These are phyloP conservation scores for Neoaliturus tenellus DNA, from an alignment of 2,888 invertebrate species.

Conservation along the genomic window DNA sequence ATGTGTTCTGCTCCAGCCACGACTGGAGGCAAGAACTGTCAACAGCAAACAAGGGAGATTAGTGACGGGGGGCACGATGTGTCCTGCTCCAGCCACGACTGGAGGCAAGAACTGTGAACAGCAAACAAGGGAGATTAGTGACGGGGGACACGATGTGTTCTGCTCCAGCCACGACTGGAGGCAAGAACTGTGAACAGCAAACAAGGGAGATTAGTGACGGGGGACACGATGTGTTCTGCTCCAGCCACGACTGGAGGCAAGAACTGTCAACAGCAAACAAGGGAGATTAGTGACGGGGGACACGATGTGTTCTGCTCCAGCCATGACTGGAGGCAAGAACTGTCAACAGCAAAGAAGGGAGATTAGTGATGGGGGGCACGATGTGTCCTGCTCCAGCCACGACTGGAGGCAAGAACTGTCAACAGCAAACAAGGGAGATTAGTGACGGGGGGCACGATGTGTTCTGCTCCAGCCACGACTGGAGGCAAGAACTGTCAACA, in stretches of 20 bases:
- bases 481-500: slow-evolving; percentile 83
- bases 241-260: slow-evolving; percentile 92
- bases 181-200: slow-evolving; percentile 87
- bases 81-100: slow-evolving; percentile 95
- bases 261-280: too few species aligned
- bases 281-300: too few species aligned
- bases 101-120: slow-evolving; percentile 87
- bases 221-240: slow-evolving; percentile 94
- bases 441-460: slow-evolving; percentile 94
- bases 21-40: slow-evolving; percentile 86
- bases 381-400: slow-evolving; percentile 95
- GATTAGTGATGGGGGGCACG: too few species aligned
- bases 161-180: slow-evolving; percentile 94
- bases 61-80: slow-evolving; percentile 94
- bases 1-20: slow-evolving; percentile 94
- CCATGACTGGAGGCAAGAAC: slow-evolving; percentile 91
- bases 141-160: slow-evolving; percentile 93
- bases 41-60: too few species aligned
- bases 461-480: slow-evolving; percentile 95
- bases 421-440: too few species aligned
- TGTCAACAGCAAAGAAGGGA: too few species aligned
- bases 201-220: too few species aligned
- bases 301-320: slow-evolving; percentile 94
- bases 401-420: slow-evolving; percentile 86
- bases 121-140: too few species aligned